Evolutionary conservation across 2,888 invertebrate genomes (phyloP).

Genomic region (Meghimatium bilineatum): DNA sequence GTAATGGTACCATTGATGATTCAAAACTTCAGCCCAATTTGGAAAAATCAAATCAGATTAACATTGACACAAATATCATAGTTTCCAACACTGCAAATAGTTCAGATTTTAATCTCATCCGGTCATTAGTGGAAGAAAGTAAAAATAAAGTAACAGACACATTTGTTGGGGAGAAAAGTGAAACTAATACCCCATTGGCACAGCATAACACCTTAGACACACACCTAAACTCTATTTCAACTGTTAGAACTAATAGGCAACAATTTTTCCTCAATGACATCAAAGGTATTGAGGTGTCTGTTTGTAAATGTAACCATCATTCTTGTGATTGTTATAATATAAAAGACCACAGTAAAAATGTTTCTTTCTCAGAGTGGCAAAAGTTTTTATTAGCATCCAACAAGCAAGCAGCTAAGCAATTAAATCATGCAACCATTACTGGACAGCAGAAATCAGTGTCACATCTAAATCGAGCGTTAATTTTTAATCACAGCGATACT

Average conservation of each 20-base stretch:
- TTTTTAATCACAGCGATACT: not conserved
- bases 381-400: not conserved
- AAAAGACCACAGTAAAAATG: not conserved
- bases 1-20: not conserved
- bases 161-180: slow-evolving; percentile 62
- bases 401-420: not conserved
- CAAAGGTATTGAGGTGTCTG: slow-evolving; percentile 45
- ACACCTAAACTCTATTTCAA: slow-evolving; percentile 16
- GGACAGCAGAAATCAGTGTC: not conserved
- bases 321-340: slow-evolving; percentile 23
- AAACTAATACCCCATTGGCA: slow-evolving; percentile 59
- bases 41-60: slow-evolving; percentile 28
- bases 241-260: slow-evolving; percentile 12
- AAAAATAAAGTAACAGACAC: slow-evolving; percentile 65
- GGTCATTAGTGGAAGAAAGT: slow-evolving; percentile 60
- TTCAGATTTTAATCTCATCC: not conserved
- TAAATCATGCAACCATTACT: not conserved
- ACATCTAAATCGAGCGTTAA: not conserved
- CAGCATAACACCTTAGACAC: slow-evolving; percentile 48
- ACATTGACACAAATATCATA: slow-evolving; percentile 57
- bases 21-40: slow-evolving; percentile 4
- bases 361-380: not conserved
- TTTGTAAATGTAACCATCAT: slow-evolving; percentile 52
- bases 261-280: slow-evolving; percentile 51
- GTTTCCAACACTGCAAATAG: slow-evolving; percentile 69